Conservation (phyloP, 2,113 vertebrate genomes). For the Silurus meridionalis region DNA sequence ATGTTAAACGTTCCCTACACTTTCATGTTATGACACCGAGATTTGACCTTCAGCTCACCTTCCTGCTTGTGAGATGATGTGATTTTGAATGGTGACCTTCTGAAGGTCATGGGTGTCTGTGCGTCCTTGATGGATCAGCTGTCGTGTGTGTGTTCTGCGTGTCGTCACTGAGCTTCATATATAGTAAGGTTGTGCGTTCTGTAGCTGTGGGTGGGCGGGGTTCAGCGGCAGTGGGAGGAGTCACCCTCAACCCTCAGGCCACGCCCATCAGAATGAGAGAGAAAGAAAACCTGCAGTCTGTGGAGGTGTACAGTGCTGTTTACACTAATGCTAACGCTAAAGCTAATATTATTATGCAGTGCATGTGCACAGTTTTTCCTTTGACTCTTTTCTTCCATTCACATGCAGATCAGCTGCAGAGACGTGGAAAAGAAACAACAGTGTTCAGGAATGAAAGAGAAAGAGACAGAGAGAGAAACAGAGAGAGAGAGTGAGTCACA, state of each 20-base stretch:
- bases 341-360: not conserved
- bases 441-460: constrained; percentile 44
- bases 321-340: not conserved
- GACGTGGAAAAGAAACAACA: constrained; percentile 31
- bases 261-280: not conserved
- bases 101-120: not conserved
- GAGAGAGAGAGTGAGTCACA: constrained; percentile 67
- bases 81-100: constrained; percentile 14
- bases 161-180: not conserved
- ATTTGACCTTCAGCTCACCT: not conserved
- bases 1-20: no score
- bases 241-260: not conserved
- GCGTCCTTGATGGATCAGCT: not conserved
- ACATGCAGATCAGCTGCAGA: constrained; percentile 22
- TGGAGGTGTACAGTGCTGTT: no score
- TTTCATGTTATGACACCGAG: no score
- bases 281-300: not conserved
- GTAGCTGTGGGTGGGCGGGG: not conserved
- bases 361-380: not conserved
- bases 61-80: not conserved
- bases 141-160: not conserved
- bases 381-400: constrained; percentile 3
- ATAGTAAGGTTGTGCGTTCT: not conserved
- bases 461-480: constrained; percentile 58
- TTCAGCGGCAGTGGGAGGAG: not conserved